These are phyloP conservation scores for Cephus cinctus DNA, from an alignment of 1,140 invertebrate species.

Conservation along the genomic window DNA sequence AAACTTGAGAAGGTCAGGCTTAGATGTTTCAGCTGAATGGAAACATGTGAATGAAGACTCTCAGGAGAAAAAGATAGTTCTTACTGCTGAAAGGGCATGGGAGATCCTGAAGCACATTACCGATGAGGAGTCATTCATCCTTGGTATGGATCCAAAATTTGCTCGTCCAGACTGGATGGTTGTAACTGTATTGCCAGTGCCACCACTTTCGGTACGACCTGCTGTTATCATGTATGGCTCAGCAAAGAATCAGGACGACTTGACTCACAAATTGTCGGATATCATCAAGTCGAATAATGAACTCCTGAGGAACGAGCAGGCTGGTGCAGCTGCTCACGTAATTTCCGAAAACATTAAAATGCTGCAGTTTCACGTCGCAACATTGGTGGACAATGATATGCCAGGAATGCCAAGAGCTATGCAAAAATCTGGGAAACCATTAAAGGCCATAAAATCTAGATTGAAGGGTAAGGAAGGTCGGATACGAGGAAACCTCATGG, in stretches of 20 bases:
- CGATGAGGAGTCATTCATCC: constrained; percentile 94
- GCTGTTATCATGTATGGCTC: constrained; percentile 99
- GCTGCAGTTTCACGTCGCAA: constrained; percentile 98
- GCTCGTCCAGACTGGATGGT: constrained; percentile 99
- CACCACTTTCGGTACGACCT: constrained; percentile 89
- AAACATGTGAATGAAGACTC: constrained; percentile 98
- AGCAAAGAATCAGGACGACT: constrained; percentile 97
- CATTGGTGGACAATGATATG: constrained; percentile 97
- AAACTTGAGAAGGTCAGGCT: constrained; percentile 80
- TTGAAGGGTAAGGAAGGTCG: constrained; percentile 95
- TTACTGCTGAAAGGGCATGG: constrained; percentile 93
- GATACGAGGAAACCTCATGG: constrained; percentile 99
- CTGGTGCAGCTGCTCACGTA: constrained; percentile 95
- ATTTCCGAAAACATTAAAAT: constrained; percentile 96
- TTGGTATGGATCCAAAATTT: constrained; percentile 96
- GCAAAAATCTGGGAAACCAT: constrained; percentile 97
- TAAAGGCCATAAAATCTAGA: constrained; percentile 95
- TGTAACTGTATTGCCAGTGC: constrained; percentile 94
- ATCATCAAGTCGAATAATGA: constrained; percentile 99
- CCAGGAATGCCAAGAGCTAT: constrained; percentile 96
- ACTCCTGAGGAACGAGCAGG: constrained; percentile 90
- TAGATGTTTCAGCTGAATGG: constrained; percentile 96
- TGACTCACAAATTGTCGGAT: constrained; percentile 98
- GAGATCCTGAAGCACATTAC: constrained; percentile 97
- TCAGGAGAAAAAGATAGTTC: constrained; percentile 90